These are phyloP conservation scores for Plotosus lineatus DNA, from an alignment of 2,113 vertebrate genomes.

Conservation along the genomic window DNA sequence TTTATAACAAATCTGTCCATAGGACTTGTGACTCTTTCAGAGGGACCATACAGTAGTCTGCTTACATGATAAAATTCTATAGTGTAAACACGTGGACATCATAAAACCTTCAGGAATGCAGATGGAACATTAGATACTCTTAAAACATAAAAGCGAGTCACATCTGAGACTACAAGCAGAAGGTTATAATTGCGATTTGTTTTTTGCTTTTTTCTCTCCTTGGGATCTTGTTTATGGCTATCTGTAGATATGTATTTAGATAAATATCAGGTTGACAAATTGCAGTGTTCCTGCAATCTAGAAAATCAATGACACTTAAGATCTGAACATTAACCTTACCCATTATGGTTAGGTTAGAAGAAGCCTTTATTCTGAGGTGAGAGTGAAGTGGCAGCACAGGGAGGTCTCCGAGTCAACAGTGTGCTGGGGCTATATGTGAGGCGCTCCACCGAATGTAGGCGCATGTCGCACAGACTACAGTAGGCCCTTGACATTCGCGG, in stretches of 20 bases:
- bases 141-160: not conserved
- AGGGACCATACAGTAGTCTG: not conserved
- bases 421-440: not conserved
- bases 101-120: not conserved
- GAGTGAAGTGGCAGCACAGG: not conserved
- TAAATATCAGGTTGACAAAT: not conserved
- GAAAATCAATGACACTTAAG: not conserved
- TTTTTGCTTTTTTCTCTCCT: not conserved
- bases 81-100: not conserved
- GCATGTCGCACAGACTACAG: no score
- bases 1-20: not conserved
- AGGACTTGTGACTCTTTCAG: not conserved
- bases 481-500: no score
- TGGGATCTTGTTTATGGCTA: not conserved
- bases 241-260: not conserved
- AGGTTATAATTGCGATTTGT: not conserved
- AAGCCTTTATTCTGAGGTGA: not conserved
- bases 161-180: not conserved
- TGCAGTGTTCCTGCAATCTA: not conserved
- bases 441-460: no score
- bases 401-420: not conserved
- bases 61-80: not conserved
- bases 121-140: not conserved
- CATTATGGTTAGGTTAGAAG: slow-evolving; percentile 2
- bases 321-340: not conserved